Evolutionary conservation across 2,797 vertebrate genomes (phyloP).

Genomic region (Chloroceryle amazona): DNA sequence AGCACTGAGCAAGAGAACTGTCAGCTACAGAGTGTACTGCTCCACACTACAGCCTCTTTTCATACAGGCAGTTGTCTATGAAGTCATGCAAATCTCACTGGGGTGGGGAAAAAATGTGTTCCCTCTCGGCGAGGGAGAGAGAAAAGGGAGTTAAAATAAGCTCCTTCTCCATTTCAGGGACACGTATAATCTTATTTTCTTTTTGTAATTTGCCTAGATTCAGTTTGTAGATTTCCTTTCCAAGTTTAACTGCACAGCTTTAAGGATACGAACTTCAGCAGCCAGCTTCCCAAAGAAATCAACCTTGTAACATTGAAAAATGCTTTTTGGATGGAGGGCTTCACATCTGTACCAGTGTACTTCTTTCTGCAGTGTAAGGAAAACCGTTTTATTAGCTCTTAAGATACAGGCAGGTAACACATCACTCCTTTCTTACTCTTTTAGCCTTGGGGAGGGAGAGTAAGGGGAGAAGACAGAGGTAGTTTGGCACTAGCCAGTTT

Average conservation of each 20-base stretch:
- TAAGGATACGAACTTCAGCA: neutral
- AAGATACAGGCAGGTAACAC: neutral
- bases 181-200: neutral
- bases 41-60: neutral
- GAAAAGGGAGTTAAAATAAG: neutral
- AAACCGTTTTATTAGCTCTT: neutral
- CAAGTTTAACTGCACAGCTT: neutral
- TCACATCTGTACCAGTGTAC: neutral
- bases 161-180: neutral
- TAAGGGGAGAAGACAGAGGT: neutral
- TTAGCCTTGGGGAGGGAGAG: neutral
- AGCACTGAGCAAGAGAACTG: neutral
- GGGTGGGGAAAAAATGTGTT: neutral
- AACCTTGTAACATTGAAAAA: neutral
- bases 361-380: neutral
- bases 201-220: neutral
- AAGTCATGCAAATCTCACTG: neutral
- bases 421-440: neutral
- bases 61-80: neutral
- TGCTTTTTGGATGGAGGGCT: neutral
- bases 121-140: neutral
- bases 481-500: neutral
- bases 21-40: no score
- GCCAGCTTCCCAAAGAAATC: neutral
- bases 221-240: neutral